These are phyloP conservation scores for Dendroctonus valens DNA, from an alignment of 1,140 invertebrate genomes.

Conservation along the genomic window DNA sequence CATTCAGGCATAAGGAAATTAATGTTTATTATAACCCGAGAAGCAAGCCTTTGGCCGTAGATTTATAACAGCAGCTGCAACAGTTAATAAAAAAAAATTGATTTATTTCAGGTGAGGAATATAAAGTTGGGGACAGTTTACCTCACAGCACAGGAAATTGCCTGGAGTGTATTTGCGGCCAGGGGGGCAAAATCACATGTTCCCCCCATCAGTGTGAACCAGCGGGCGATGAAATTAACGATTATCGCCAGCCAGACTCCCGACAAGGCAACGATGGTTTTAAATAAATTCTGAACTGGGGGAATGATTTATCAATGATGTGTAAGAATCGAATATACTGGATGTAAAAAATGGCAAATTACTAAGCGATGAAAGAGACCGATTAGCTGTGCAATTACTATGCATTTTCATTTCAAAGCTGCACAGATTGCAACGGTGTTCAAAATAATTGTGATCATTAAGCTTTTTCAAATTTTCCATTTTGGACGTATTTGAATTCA, in stretches of 20 bases:
- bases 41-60: no score
- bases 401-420: no score
- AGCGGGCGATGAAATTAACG: conserved; percentile 46
- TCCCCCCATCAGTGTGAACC: conserved; percentile 55
- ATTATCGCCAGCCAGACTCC: conserved; percentile 46
- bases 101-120: conserved; percentile 56
- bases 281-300: conserved; percentile 15
- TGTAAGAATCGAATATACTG: not conserved
- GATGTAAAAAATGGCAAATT: not conserved
- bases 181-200: conserved; percentile 64
- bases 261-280: conserved; percentile 36
- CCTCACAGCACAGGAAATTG: conserved; percentile 69
- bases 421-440: no score
- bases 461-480: no score
- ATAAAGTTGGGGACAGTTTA: conserved; percentile 61
- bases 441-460: no score
- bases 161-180: conserved; percentile 65
- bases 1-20: not conserved
- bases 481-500: no score
- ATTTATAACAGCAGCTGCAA: no score
- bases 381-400: not conserved
- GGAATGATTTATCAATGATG: not conserved
- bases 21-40: not conserved
- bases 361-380: not conserved
- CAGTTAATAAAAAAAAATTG: no score